Evolutionary conservation across 1,140 invertebrate genomes (phyloP).

Genomic region (Zaprionus africanus): DNA sequence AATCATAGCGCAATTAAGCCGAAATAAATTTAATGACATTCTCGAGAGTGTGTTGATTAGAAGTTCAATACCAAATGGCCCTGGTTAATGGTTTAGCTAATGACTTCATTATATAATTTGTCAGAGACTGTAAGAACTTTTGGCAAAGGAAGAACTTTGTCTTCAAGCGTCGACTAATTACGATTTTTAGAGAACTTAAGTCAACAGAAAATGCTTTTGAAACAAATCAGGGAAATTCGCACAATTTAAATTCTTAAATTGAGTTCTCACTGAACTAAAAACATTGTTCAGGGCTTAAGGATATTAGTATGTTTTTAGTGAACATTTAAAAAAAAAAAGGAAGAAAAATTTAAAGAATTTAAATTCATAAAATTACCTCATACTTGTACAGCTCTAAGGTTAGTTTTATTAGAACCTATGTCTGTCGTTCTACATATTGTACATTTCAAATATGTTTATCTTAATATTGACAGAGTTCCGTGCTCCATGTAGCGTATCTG

Average conservation of each 20-base stretch:
- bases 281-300: too few species aligned
- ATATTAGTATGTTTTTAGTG: too few species aligned
- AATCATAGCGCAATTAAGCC: constrained; percentile 13
- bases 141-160: not conserved
- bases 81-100: not conserved
- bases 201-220: not conserved
- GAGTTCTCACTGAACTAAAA: too few species aligned
- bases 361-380: too few species aligned
- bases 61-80: not conserved
- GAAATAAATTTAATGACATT: constrained; percentile 13
- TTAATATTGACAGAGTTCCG: constrained; percentile 1
- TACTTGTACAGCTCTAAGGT: too few species aligned
- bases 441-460: not conserved
- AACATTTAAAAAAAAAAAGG: too few species aligned
- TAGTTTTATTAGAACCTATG: too few species aligned
- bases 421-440: too few species aligned
- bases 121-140: not conserved
- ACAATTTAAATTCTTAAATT: too few species aligned
- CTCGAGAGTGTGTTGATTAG: not conserved
- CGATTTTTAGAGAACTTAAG: not conserved
- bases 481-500: not conserved
- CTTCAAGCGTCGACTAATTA: not conserved
- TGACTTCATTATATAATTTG: not conserved
- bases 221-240: not conserved
- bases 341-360: too few species aligned